A percentile compares a stretch with the other conserved stretches of the same genome.
Evolutionary conservation across 2,888 invertebrate species (phyloP).

Genomic region (Tinea trinotella): DNA sequence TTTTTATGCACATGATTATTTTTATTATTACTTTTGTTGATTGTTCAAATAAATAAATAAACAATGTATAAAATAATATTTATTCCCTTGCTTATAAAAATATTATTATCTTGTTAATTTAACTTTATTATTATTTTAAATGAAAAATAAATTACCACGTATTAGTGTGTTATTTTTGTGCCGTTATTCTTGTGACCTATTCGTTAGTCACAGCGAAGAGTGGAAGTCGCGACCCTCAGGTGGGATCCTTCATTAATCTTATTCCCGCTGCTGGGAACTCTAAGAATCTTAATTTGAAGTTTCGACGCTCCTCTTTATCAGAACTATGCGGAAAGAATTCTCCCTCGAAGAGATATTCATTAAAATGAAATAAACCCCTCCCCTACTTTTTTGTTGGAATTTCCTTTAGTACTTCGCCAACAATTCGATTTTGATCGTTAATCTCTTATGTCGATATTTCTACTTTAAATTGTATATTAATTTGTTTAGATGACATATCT

Average conservation of each 20-base stretch:
- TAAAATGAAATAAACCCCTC: slow-evolving; percentile 44
- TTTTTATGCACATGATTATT: too few species aligned
- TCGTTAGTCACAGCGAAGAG: slow-evolving; percentile 36
- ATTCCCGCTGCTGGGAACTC: slow-evolving; percentile 58
- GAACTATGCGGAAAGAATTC: slow-evolving; percentile 69
- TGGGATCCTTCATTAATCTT: slow-evolving; percentile 69
- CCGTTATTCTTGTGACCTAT: slow-evolving; percentile 33
- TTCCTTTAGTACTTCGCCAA: slow-evolving; percentile 3
- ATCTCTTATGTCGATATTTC: neutral
- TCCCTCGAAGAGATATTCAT: slow-evolving; percentile 50
- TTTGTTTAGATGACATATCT: too few species aligned
- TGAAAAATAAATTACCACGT: too few species aligned
- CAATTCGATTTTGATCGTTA: slow-evolving; percentile 1
- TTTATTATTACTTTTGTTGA: too few species aligned
- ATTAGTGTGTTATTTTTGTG: neutral
- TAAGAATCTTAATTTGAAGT: slow-evolving; percentile 72
- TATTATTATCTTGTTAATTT: too few species aligned
- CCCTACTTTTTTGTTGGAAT: slow-evolving; percentile 14
- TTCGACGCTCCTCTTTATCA: slow-evolving; percentile 65
- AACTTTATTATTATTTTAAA: too few species aligned
- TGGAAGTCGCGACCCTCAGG: slow-evolving; percentile 36
- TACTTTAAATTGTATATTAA: too few species aligned
- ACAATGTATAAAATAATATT: too few species aligned
- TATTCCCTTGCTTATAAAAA: too few species aligned
- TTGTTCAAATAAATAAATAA: too few species aligned